Conservation (phyloP, 2,797 vertebrate genomes). For the Loriculus beryllinus region DNA sequence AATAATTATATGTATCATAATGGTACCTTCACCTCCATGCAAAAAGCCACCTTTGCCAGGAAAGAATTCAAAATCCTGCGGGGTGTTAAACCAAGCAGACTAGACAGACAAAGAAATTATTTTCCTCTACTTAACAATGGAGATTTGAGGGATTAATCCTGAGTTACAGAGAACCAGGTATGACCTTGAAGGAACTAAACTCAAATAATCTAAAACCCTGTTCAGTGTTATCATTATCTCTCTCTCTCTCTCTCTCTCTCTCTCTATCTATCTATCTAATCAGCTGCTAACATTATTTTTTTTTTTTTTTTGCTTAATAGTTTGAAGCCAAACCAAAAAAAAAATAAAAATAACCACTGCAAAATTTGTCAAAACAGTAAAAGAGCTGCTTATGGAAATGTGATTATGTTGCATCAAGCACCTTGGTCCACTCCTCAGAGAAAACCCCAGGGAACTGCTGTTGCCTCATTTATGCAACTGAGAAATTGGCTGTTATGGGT, state of each 20-base stretch:
- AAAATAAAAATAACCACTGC: not conserved
- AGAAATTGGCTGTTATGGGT: not conserved
- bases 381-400: not conserved
- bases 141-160: not conserved
- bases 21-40: not conserved
- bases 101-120: constrained; percentile 24
- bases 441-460: not conserved
- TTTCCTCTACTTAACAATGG: not conserved
- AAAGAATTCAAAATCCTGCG: not conserved
- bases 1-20: not conserved
- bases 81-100: constrained; percentile 1
- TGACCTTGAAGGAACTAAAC: constrained; percentile 2
- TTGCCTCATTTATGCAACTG: not conserved
- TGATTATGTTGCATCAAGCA: not conserved
- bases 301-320: not conserved
- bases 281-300: not conserved
- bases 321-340: not conserved
- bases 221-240: not conserved
- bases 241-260: too few relatives aligned
- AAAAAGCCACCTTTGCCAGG: not conserved
- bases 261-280: too few relatives aligned
- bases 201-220: not conserved
- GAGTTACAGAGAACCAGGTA: not conserved
- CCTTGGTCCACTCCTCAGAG: not conserved
- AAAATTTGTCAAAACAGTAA: not conserved